Base-by-base conservation (phyloP, 2,797 vertebrate species). In the Avahi laniger region DNA sequence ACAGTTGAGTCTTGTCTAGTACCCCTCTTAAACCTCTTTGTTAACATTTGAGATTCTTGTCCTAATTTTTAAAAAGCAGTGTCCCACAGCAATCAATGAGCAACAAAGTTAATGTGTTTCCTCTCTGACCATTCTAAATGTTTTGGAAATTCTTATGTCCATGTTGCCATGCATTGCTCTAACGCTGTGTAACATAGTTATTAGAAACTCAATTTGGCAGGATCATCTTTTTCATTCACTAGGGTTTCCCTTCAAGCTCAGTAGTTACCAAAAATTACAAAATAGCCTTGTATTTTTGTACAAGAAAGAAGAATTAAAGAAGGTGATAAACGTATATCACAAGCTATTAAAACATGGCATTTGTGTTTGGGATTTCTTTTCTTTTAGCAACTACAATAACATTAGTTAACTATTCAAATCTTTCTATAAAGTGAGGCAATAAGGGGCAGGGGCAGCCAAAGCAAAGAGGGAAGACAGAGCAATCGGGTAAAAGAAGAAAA, bases 11-110 rank as follows among this genome's bases (percentile, higher is more conserved):
- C 33, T 48, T 43, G 6, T 50, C 70, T 69, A 69, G 20, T 43
- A 54, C 22, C 9, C 33, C 5, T 17, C 26, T 73, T 52, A 48
- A 76, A 5, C 46, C 8, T 70, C 54, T 84, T n/a, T 38, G 14
- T 78, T 79, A 86, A 92, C 72, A 78, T 28, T 24, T 86, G 78
- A 96, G 50, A 82, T 63, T 90, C 67, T 76, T 67, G n/a, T 5
- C n/a, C 15, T 86, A 67, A 59, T 48, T 76, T 90, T 92, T 73
- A 43, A 93, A 93, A 89, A 90, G 63, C 69, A 89, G 18, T n/a
- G 41, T 30, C 61, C 12, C 7, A 41, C n/a, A 61, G 24, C 7
- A 48, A 48, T 38, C 14, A 69, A 33, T 18, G 30, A 87, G 59
- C 35, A 65, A 76, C 28, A 41, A 81, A 92, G 35, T 35, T 18